Evolutionary conservation across 2,113 vertebrate genomes (phyloP).

Genomic region (Brachypodius melanocephalos): DNA sequence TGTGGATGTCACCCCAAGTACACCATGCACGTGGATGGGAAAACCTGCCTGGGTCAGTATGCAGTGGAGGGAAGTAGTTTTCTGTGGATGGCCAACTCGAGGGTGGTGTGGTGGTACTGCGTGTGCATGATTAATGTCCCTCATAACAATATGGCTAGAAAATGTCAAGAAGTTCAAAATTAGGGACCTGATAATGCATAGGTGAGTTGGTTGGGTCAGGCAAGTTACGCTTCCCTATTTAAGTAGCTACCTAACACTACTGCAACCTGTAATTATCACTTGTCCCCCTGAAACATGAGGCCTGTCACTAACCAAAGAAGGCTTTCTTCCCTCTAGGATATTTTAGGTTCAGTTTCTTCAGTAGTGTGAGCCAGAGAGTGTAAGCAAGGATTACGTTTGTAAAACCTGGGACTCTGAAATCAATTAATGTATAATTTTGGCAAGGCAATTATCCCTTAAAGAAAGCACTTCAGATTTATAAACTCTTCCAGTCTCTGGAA

Average conservation of each 20-base stretch:
- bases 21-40: constrained; percentile 83
- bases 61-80: not conserved
- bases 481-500: not conserved
- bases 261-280: not conserved
- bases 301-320: not conserved
- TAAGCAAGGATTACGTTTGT: not conserved
- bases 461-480: not conserved
- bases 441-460: not conserved
- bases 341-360: not conserved
- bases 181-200: not conserved
- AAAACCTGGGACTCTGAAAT: not conserved
- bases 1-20: constrained; percentile 93
- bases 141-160: not conserved
- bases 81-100: not conserved
- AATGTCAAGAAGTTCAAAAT: not conserved
- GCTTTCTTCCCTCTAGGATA: not conserved
- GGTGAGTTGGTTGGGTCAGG: not conserved
- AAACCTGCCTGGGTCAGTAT: constrained; percentile 89
- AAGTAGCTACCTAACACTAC: not conserved
- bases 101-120: not conserved
- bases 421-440: not conserved
- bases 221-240: not conserved
- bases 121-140: not conserved
- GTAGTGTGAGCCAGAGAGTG: not conserved
- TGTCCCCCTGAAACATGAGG: not conserved